A percentile compares a stretch with the other conserved stretches of the same genome.
These are phyloP conservation scores for Tetanocera ferruginea DNA, from an alignment of 2,888 invertebrate genomes.

Conservation along the genomic window DNA sequence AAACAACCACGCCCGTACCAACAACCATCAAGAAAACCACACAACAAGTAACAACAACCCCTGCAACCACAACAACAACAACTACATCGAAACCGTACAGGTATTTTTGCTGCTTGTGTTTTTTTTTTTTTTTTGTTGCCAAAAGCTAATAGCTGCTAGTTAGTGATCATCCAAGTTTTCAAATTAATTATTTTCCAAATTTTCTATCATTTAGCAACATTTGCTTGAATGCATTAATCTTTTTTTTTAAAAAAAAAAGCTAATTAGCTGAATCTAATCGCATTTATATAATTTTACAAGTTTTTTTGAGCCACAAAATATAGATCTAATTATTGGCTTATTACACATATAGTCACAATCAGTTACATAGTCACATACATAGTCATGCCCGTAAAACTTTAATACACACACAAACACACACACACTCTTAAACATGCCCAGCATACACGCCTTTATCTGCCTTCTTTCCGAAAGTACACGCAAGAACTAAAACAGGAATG, in stretches of 20 bases:
- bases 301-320: not conserved
- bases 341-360: not conserved
- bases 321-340: not conserved
- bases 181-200: not conserved
- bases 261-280: not conserved
- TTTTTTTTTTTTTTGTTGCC: constrained; percentile 17
- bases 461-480: not conserved
- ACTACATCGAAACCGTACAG: constrained; percentile 51
- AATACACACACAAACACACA: not conserved
- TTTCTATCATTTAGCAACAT: not conserved
- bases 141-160: not conserved
- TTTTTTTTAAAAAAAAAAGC: not conserved
- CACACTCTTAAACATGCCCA: constrained; percentile 3
- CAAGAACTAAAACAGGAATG: not conserved
- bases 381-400: not conserved
- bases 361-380: not conserved
- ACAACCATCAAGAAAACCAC: constrained; percentile 68
- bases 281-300: too few relatives aligned
- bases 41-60: constrained; percentile 42
- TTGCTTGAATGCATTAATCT: not conserved
- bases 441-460: not conserved
- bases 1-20: constrained; percentile 70
- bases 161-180: not conserved
- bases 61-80: constrained; percentile 50
- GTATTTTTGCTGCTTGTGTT: constrained; percentile 43